phyloP scores from a whole-genome alignment of 2,113 vertebrate species.

The Pantherophis guttatus region DNA sequence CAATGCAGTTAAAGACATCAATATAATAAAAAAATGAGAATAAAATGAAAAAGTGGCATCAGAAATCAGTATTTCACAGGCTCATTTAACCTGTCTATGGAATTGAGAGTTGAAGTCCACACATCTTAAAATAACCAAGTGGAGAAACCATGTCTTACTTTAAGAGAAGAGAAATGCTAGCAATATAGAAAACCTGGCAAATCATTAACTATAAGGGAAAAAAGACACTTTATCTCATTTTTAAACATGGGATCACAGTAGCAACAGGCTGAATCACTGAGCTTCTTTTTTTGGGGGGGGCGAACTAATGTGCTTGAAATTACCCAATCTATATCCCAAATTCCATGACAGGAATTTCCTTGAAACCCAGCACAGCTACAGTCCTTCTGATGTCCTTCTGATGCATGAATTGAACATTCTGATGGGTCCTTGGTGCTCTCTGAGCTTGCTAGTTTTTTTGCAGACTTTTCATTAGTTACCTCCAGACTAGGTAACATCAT shows the following conservation, averaged over 20 bases:
- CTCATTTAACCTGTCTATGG: background rate
- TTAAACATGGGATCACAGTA: slow-evolving; percentile 5
- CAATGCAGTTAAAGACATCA: background rate
- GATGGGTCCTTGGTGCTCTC: too few species aligned
- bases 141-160: background rate
- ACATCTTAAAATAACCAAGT: background rate
- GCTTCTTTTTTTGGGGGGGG: background rate
- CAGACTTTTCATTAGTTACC: too few species aligned
- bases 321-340: slow-evolving; percentile 29
- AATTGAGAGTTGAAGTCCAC: background rate
- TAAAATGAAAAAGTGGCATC: background rate
- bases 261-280: background rate
- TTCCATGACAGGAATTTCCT: slow-evolving; percentile 22
- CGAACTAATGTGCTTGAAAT: slow-evolving; percentile 19
- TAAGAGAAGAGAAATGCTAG: background rate
- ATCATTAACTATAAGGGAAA: slow-evolving; percentile 5
- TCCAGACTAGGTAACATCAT: too few species aligned
- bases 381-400: background rate
- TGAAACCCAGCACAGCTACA: background rate
- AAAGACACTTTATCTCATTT: background rate
- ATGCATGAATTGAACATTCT: background rate
- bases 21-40: background rate
- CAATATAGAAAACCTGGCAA: background rate
- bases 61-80: background rate
- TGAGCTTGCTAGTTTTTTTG: too few species aligned